Conservation (phyloP, 2,888 invertebrate species). For the Xanthostigma xanthostigma region DNA sequence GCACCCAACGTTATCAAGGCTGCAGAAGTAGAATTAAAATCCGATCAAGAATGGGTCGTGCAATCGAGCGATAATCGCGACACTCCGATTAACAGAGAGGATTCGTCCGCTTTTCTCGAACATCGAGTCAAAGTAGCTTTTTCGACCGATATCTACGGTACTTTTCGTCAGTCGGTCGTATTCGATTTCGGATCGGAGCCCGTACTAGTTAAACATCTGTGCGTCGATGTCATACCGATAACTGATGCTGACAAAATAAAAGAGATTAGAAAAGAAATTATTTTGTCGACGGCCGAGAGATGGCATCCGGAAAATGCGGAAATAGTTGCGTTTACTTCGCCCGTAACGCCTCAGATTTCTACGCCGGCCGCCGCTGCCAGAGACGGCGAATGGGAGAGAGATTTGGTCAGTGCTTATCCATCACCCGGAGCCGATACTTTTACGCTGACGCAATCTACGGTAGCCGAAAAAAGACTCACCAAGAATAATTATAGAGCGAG, state of each 20-base stretch:
- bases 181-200: conserved; percentile 58
- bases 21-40: conserved; percentile 27
- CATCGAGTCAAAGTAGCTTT: conserved; percentile 42
- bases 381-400: conserved; percentile 33
- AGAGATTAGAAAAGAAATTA: conserved; percentile 45
- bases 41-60: conserved; percentile 39
- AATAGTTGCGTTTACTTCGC: conserved; percentile 37
- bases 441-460: conserved; percentile 49
- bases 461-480: conserved; percentile 43
- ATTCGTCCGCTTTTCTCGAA: conserved; percentile 19
- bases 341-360: conserved; percentile 34
- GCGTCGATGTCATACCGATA: conserved; percentile 60
- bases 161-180: conserved; percentile 61
- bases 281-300: conserved; percentile 42
- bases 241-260: conserved; percentile 47
- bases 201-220: conserved; percentile 47
- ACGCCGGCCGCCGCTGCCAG: conserved; percentile 28
- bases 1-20: conserved; percentile 9
- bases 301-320: conserved; percentile 41
- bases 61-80: conserved; percentile 12
- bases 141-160: conserved; percentile 57
- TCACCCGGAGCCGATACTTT: conserved; percentile 51
- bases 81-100: conserved; percentile 4
- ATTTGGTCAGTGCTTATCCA: conserved; percentile 44
- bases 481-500: conserved; percentile 55